Evolutionary conservation across 2,888 invertebrate genomes (phyloP).

Genomic region (Diogma glabrata): DNA sequence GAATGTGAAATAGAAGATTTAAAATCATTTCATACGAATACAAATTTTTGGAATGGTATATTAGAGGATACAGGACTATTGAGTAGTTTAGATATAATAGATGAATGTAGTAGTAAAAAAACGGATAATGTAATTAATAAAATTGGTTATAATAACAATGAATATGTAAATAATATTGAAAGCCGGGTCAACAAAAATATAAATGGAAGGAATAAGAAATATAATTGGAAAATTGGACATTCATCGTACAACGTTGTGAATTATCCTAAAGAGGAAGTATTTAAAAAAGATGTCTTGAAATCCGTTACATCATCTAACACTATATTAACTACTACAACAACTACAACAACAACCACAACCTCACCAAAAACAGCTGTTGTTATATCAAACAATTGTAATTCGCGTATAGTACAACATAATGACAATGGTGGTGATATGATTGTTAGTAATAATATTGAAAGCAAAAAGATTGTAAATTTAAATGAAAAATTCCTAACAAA

Average conservation of each 20-base stretch:
- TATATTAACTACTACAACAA: too few relatives aligned
- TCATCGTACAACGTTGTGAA: slow-evolving; percentile 1
- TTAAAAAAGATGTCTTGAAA: background rate
- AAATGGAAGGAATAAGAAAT: background rate
- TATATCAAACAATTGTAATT: too few relatives aligned
- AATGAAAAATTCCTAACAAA: too few relatives aligned
- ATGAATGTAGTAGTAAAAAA: slow-evolving; percentile 15
- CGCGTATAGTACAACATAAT: slow-evolving; percentile 19
- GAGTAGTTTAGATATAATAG: slow-evolving; percentile 11
- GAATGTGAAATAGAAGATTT: slow-evolving; percentile 37
- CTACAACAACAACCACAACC: slow-evolving; percentile 25
- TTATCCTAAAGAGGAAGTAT: background rate
- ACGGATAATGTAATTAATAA: slow-evolving; percentile 4
- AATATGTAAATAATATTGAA: slow-evolving; percentile 6
- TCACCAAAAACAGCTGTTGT: slow-evolving; percentile 31
- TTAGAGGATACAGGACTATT: slow-evolving; percentile 30
- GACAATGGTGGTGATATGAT: slow-evolving; percentile 11
- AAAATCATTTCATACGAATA: slow-evolving; percentile 34
- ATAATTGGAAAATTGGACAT: slow-evolving; percentile 6
- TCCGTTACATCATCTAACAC: too few relatives aligned
- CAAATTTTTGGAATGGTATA: slow-evolving; percentile 37
- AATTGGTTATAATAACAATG: slow-evolving; percentile 1
- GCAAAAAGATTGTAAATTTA: too few relatives aligned
- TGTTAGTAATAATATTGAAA: slow-evolving; percentile 13
- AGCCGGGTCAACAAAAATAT: slow-evolving; percentile 4